Evolutionary conservation across 1,140 invertebrate species (phyloP), one percentile per base, ranked within the genome.

Genomic region (Onthophagus taurus): DNA sequence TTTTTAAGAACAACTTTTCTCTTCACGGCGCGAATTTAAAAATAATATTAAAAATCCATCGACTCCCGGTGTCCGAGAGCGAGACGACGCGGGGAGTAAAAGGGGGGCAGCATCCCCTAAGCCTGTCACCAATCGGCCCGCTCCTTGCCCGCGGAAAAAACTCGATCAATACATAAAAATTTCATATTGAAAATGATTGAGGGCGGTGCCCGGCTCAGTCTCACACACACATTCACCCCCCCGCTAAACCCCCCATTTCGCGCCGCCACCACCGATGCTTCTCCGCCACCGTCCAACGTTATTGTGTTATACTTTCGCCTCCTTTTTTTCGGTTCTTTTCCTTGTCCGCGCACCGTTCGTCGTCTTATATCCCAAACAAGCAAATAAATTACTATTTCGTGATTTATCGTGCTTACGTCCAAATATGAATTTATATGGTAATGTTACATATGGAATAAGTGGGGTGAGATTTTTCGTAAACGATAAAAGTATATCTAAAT

Each of bases 111-210:
- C 31, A 33, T 45, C 50, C 45, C 43, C 37, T 37, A 41, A 34
- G 45, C 45, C 45, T 30, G 43, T 38, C 50, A 41, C 50, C 51
- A 52, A 57, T 56, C 49, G 51, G 49, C 51, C 48, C 47, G 48
- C 44, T 33, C 53, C 51, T 47, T 39, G 38, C 33, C 45, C 47
- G 44, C 42, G 54, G 55, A 64, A 64, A 62, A 64, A 64, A 60
- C 58, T 55, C 61, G 61, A 64, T 64, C 61, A 64, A 64, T 64
- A 64, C 61, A 64, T 64, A 64, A 64, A 64, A 64, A 64, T 64
- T 64, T 64, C 61, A 64, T 64, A 64, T 64, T 64, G 61, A 64
- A 64, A 64, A 64, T 64, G 61, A 64, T 60, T 60, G 60, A 60
- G 57, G 60, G 51, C 53, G 51, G 53, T 49, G 50, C 50, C 20